Base-by-base conservation (phyloP, 2,797 vertebrate genomes). In the Protosalanx chinensis region DNA sequence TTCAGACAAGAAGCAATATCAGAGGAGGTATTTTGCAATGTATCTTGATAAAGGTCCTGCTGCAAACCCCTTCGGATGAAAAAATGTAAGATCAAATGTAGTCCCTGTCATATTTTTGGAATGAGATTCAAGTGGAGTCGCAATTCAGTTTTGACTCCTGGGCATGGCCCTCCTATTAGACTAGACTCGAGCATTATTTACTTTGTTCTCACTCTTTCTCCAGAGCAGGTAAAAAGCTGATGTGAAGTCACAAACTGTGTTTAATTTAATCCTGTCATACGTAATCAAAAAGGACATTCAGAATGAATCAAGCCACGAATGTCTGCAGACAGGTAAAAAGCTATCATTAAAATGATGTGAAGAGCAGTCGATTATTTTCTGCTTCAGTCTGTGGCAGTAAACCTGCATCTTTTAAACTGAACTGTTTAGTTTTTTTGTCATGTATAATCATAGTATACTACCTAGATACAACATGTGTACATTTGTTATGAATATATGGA, bases 1-100 rank as follows among this genome's bases (percentile, higher is more conserved):
- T 7, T 20, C 56, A 53, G 79, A 83, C 29, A 79, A 81, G 79
- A 81, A 70, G 74, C 82, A 85, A 85, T 86, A 88, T 79, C 77
- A 10, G 0, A 57, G 68, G 62, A 7, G 60, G 35, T 8, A 49
- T 58, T 65, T 82, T 78, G 67, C 70, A 49, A 53, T 79, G 76
- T 64, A 37, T 76, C 79, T 77, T 5, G 10, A 73, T 68, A 64
- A 68, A 37, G 51, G 69, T 46, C 37, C 59, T 41, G 1, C 51
- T 30, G 53, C 32, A 41, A 46, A 20, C 5, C 67, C 57, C 56
- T 66, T 70, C 35, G 10, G 61, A 69, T 32, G 61, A 65, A 59
- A 67, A 69, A 65, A 66, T 53, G 37, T 33, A 46, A 51, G 37
- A 60, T n/a, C 66, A 58, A 51, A 65, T 32, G 59, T 58, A 62